Base-by-base conservation (phyloP, 2,113 vertebrate genomes). In the Podocnemis expansa region DNA sequence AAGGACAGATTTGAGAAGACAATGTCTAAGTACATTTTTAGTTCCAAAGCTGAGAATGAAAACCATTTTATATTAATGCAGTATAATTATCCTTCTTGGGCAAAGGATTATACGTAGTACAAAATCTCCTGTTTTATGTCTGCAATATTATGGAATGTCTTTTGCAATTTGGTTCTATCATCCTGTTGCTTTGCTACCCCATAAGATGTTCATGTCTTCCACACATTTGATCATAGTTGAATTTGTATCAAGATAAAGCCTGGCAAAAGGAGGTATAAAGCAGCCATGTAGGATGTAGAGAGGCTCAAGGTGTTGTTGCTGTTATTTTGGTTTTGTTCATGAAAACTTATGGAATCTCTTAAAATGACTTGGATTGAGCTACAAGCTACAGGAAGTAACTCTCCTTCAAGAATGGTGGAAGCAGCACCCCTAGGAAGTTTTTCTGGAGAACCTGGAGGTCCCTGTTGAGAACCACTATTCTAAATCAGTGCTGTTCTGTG, bases 261-360 rank as follows among this genome's bases (percentile, higher is more conserved):
- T 84, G 78, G 88, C 84, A 95, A 90, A n/a, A 17, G 63, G 63
- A 67, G 63, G 21, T 21, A 21, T n/a, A 17, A 67, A 91, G 84
- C 52, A 25, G 24, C 16, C 75, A 56, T 73, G 47, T 87, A 90
- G 87, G 47, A 91, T 93, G 76, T 89, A 96, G 90, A 93, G 80
- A 84, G 79, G 80, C n/a, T 87, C 5, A 17, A 67, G 34, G 17
- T 67, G 34, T 89, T 92, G 93, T 70, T 93, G 49, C 49, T 51
- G 91, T 34, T 60, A 78, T 19, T 47, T 89, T 83, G 83, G 43
- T 55, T 96, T 89, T 82, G 75, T 88, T 82, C 70, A 95, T 70
- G 24, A 84, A 88, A 90, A 82, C 6, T 1, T 5, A 43, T 51
- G 89, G 94, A 95, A 19, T 67, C 34, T 34, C 34, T 67, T 21